Evolutionary conservation across 2,888 invertebrate genomes (phyloP), one percentile per base, ranked within the genome.

Genomic region (Chymomyza caudatula): DNA sequence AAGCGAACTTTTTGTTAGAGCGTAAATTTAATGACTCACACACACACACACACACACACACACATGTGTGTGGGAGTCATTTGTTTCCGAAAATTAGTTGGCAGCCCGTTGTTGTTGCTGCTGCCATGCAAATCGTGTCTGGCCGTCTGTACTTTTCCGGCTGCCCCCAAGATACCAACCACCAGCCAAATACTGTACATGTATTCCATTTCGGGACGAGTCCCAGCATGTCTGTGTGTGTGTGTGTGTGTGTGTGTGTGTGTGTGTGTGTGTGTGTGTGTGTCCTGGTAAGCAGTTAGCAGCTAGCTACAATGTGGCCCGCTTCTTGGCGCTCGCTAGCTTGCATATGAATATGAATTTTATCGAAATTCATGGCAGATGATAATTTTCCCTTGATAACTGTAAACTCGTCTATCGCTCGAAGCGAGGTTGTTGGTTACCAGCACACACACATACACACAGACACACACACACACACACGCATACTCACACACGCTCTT

Each of bases 351-450:
- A 83, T 86, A 86, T 83, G 86, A 86, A 82, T 85, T 79, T 85
- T 85, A 86, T 87, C 79, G 83, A 86, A 78, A 76, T 85, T 80
- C 77, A 77, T 83, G 76, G 83, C 89, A 89, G 89, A 88, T 89
- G 90, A 89, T 89, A 87, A 88, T 86, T 89, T 89, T 89, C 90
- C 87, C 90, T 90, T 85, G 85, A 86, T 87, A 87, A 86, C 79
- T 86, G 77, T 86, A 87, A 81, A 80, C 83, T 87, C 86, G 90
- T 89, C 90, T 89, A 85, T 90, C 86, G 87, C 89, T 89, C 76
- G 78, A 79, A 88, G 89, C 89, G 82, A 89, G 89, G 89, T 77
- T 84, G 81, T 70, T 84, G 74, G 65, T 43, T 42, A 23, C 23
- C 22, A 51, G 13, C 52, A 57, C 57, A 65, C 66, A 63, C 49